phyloP scores from a whole-genome alignment of 2,888 invertebrate genomes.

The Tridacna gigas region DNA sequence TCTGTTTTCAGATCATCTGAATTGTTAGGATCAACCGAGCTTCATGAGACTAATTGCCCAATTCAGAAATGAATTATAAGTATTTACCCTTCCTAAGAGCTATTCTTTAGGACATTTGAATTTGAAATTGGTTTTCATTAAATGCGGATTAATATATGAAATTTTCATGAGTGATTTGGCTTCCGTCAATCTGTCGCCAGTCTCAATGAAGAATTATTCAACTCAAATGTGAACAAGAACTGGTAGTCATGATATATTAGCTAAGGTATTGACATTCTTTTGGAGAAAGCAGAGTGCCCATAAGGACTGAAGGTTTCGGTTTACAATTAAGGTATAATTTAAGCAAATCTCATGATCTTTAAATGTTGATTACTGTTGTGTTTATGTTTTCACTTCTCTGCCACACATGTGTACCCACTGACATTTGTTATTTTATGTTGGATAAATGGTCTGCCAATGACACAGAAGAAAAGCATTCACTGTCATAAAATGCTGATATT shows the following conservation, averaged over 20 bases:
- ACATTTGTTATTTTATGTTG: not conserved
- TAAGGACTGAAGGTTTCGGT: too few species aligned
- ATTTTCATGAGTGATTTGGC: conserved; percentile 66
- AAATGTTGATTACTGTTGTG: not conserved
- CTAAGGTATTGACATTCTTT: not conserved
- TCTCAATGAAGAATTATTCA: conserved; percentile 73
- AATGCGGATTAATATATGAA: conserved; percentile 12
- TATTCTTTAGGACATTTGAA: not conserved
- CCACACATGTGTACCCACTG: conserved; percentile 31
- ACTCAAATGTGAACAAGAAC: conserved; percentile 40
- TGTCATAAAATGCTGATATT: too few species aligned
- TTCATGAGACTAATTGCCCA: too few species aligned
- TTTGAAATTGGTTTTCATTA: conserved; percentile 26
- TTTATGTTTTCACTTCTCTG: conserved; percentile 11
- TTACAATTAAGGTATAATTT: too few species aligned
- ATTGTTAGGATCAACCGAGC: too few species aligned
- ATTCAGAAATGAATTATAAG: too few species aligned
- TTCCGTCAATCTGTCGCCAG: conserved; percentile 83
- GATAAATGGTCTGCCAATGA: too few species aligned
- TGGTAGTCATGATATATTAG: conserved; percentile 25
- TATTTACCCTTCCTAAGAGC: not conserved
- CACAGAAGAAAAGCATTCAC: too few species aligned
- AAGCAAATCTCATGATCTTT: too few species aligned
- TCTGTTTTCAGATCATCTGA: not conserved
- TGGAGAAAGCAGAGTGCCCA: too few species aligned